Conservation (phyloP, 2,888 invertebrate species). For the Watsonalla binaria region DNA sequence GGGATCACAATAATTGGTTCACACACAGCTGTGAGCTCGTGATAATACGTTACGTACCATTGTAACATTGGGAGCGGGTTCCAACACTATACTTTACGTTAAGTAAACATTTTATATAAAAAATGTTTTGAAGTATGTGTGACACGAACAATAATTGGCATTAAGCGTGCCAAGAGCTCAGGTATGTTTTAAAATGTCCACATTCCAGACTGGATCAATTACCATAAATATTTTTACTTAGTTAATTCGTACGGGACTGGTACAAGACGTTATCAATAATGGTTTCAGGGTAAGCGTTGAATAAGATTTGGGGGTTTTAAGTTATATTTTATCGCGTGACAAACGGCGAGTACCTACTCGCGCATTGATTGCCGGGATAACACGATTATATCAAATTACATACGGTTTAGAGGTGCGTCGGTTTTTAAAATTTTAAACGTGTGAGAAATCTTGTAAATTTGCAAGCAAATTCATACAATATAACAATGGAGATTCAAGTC, state of each 20-base stretch:
- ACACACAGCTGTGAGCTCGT: neutral
- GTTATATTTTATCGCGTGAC: neutral
- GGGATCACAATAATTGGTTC: neutral
- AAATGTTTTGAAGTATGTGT: neutral
- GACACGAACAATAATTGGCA: neutral
- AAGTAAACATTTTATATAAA: neutral
- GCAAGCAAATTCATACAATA: too few relatives aligned
- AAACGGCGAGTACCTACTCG: neutral
- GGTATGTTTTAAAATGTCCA: neutral
- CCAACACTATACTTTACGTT: neutral
- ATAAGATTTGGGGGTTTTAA: neutral
- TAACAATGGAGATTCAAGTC: too few relatives aligned
- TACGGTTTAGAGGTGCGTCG: too few relatives aligned
- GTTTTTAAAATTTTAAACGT: too few relatives aligned
- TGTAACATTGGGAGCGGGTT: neutral
- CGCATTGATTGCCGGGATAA: neutral
- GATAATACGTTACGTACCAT: neutral
- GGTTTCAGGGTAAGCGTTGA: neutral
- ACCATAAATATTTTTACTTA: constrained; percentile 15
- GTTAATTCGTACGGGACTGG: constrained; percentile 9
- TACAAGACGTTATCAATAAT: neutral
- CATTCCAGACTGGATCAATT: constrained; percentile 6
- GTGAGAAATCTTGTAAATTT: too few relatives aligned
- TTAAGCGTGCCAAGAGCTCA: neutral
- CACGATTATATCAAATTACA: neutral